phyloP scores from a whole-genome alignment of 2,113 vertebrate species.

The Xyrauchen texanus region DNA sequence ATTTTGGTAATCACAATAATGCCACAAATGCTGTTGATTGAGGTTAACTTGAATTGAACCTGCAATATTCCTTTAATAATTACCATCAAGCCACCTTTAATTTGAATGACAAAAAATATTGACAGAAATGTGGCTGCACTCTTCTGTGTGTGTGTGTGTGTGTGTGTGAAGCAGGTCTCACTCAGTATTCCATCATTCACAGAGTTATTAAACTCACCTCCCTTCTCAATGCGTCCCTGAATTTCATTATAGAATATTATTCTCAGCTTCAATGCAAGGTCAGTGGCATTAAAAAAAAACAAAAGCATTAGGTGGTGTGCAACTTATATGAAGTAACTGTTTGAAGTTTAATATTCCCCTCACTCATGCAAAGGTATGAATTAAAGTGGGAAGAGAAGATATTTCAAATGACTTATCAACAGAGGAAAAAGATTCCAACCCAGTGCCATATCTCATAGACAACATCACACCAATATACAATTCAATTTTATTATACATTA shows the following conservation, averaged over 20 bases:
- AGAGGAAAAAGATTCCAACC: too few relatives aligned
- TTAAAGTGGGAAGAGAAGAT: too few relatives aligned
- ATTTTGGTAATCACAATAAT: too few relatives aligned
- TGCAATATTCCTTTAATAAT: too few relatives aligned
- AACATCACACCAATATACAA: too few relatives aligned
- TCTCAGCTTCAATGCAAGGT: conserved; percentile 2
- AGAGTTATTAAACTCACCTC: conserved; percentile 4
- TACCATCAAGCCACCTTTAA: not conserved
- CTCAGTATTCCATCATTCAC: conserved; percentile 14
- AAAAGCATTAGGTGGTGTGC: conserved; percentile 21
- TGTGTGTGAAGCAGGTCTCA: conserved; percentile 13
- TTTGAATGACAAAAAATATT: not conserved
- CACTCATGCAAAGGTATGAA: too few relatives aligned
- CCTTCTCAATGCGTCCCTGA: not conserved
- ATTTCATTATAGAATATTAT: conserved; percentile 25
- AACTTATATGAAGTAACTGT: conserved; percentile 33
- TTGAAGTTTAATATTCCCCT: conserved; percentile 8
- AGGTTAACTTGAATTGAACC: too few relatives aligned
- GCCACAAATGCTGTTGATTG: too few relatives aligned
- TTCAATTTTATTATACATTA: too few relatives aligned
- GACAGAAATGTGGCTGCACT: not conserved
- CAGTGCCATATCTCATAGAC: too few relatives aligned
- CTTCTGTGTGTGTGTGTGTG: not conserved
- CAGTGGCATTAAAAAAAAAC: not conserved
- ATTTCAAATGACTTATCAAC: too few relatives aligned